Evolutionary conservation across 1,140 invertebrate genomes (phyloP).

Genomic region (Leptinotarsa lineolata): DNA sequence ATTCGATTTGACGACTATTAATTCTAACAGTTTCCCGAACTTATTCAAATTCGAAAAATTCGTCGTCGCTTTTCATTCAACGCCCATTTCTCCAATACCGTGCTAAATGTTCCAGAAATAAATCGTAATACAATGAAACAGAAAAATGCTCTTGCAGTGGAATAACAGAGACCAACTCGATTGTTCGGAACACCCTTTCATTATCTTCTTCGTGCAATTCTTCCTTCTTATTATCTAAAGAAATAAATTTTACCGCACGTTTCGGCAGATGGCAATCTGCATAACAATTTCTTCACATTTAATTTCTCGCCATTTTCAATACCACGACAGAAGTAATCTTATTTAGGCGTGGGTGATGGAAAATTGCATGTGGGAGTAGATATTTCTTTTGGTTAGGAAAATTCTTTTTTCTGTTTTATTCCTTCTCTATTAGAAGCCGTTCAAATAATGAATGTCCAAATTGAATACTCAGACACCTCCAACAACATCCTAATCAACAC

Average conservation of each 20-base stretch:
- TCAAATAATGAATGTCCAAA: too few species aligned
- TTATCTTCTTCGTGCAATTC: slow-evolving; percentile 29
- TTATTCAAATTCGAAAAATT: background rate
- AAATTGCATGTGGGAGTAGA: background rate
- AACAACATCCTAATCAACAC: too few species aligned
- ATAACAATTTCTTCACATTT: slow-evolving; percentile 23
- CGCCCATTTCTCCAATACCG: background rate
- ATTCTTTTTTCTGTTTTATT: too few species aligned
- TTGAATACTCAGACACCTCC: too few species aligned
- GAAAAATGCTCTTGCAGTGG: slow-evolving; percentile 24
- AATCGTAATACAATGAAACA: slow-evolving; percentile 21
- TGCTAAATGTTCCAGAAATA: slow-evolving; percentile 24
- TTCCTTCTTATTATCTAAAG: slow-evolving; percentile 30
- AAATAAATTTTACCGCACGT: slow-evolving; percentile 29
- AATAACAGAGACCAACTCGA: slow-evolving; percentile 24
- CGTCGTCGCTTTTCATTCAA: background rate
- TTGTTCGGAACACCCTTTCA: slow-evolving; percentile 29
- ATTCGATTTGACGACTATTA: too few species aligned
- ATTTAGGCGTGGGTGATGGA: background rate
- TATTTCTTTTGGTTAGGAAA: too few species aligned
- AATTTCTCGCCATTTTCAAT: slow-evolving; percentile 17
- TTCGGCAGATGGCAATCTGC: slow-evolving; percentile 25
- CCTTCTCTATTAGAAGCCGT: too few species aligned
- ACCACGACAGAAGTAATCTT: slow-evolving; percentile 7
- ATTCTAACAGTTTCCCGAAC: too few species aligned